Base-by-base conservation (phyloP, 2,797 vertebrate genomes). In the Staurois parvus region DNA sequence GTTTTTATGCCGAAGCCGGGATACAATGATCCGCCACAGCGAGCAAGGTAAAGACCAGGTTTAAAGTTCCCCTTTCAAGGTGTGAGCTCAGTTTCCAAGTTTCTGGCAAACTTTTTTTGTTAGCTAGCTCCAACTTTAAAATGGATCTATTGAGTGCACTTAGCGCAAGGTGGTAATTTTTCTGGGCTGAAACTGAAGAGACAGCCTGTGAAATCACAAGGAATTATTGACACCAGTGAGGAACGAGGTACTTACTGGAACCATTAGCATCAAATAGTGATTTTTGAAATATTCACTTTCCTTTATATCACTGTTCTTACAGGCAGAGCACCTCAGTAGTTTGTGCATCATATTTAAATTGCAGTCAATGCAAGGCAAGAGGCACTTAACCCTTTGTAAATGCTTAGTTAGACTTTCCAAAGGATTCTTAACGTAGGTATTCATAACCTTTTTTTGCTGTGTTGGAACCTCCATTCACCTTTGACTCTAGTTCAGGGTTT, bases 1-100 rank as follows among this genome's bases (percentile, higher is more conserved):
- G 91, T 90, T 92, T 81, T 88, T 79, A 81, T 75, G 85, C 93
- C 89, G 73, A 0, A 9, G 42, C 10, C 19, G 2, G 67, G 24
- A n/a, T 15, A 72, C 32, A 72, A 80, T 17, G 78, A 24, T 17
- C 66, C 9, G 42, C 48, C 28, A 48, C 30, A 48, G 68, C 69
- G 19, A 19, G 29, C n/a, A 52, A 84, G 74, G 62, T 52, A 72
- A 91, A 86, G 8, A 72, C n/a, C 8, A 42, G 12, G 17, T 45
- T 76, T 24, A 80, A 73, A 48, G 45, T 52, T 26, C 70, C 34
- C 37, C 13, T 48, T 68, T 64, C 74, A 40, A 26, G 24, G 48
- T 64, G 1, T 40, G 13, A n/a, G 59, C 66, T 37, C 37, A 29
- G 66, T 30, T 45, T 79, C 76, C 40, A 67, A 79, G 34, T 45